Base-by-base conservation (phyloP, 2,113 vertebrate species). In the Sceloporus undulatus region DNA sequence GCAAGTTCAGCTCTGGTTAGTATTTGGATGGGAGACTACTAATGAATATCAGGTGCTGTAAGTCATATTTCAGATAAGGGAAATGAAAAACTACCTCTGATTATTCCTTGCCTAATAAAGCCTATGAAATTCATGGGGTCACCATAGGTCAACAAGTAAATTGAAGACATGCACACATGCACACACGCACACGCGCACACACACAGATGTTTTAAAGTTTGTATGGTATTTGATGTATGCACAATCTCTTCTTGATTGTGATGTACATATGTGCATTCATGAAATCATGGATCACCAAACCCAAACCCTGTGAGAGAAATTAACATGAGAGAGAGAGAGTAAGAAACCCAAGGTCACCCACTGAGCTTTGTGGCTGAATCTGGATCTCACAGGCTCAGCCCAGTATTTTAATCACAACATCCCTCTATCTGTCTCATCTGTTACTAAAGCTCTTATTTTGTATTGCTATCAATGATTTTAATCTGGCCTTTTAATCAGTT, bases 401-500 rank as follows among this genome's bases (percentile, higher is more conserved):
- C 9, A 23, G 16, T 18, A 27, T 25, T 74, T 2, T 77, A 9
- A 29, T 85, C 42, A 19, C 59, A 62, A 62, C 59, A 62, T 62
- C 59, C 59, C 29, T 52, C 29, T n/a, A 10, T 9, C 18, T 73
- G 6, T 66, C 59, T 23, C 27, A n/a, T 18, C 27, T 38, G 13
- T 66, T n/a, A 42, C 14, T 71, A 52, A 11, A 25, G 52, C 23
- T 79, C 34, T 56, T 56, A 79, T 80, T 86, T 70, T 27, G 14
- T 59, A 48, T 78, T 52, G 40, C 18, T 34, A 65, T 56, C 38
- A 25, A 16, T 79, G 78, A 38, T 56, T 71, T 87, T 71, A 38
- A 87, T 80, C 77, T 48, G 40, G 66, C 21, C 3, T 79, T 87
- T 79, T 56, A 87, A 80, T 71, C 48, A 56, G n/a, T 79, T 71